phyloP scores from a whole-genome alignment of 2,113 vertebrate species.

The Chaetorhynchus papuensis region DNA sequence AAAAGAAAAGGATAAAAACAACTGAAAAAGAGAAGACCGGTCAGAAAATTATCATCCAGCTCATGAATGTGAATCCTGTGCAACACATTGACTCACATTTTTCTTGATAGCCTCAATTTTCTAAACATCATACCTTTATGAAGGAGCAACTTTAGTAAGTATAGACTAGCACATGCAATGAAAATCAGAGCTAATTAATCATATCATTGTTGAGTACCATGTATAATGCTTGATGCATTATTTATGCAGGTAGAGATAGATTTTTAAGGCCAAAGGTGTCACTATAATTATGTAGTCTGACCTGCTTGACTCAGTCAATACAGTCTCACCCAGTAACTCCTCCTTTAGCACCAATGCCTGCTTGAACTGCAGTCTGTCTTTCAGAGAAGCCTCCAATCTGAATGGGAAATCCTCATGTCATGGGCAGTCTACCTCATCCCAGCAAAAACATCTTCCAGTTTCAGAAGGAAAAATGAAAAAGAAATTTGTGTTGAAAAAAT shows the following conservation, averaged over 20 bases:
- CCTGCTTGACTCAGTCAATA: background rate
- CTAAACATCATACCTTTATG: background rate
- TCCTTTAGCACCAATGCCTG: background rate
- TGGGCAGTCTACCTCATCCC: background rate
- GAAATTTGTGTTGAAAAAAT: background rate
- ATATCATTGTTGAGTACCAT: background rate
- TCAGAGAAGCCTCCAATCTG: background rate
- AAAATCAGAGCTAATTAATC: background rate
- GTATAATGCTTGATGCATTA: background rate
- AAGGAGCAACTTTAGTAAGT: background rate
- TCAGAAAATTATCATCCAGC: background rate
- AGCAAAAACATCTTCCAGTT: background rate
- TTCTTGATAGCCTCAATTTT: background rate
- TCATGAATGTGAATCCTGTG: background rate
- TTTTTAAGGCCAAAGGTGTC: background rate
- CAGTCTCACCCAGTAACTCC: background rate
- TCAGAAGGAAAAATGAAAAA: background rate
- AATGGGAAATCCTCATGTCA: background rate
- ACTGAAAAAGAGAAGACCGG: background rate
- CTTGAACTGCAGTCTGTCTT: background rate
- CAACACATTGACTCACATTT: background rate
- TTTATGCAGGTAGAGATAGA: background rate
- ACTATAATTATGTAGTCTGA: background rate
- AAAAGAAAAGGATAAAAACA: background rate
- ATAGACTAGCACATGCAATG: background rate